Percentiles rank a stretch among this genome's conserved stretches.
Evolutionary conservation across 2,888 invertebrate species (phyloP).

Genomic region (Lasioglossum pauxillum): DNA sequence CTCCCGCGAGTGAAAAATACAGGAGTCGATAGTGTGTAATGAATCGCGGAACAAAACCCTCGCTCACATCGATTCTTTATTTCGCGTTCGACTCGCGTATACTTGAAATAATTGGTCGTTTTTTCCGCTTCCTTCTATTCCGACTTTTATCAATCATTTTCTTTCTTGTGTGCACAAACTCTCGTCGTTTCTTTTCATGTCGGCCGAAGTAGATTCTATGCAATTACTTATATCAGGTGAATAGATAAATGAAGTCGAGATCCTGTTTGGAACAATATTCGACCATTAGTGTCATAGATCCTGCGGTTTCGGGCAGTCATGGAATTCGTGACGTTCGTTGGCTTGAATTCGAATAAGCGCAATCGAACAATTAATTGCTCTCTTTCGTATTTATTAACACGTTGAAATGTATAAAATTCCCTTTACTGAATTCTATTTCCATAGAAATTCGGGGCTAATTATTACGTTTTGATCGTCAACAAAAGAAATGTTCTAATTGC

Average conservation of each 20-base stretch:
- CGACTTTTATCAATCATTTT: constrained; percentile 15
- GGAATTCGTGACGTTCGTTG: not conserved
- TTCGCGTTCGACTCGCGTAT: constrained; percentile 19
- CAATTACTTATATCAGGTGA: not conserved
- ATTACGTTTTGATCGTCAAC: no score
- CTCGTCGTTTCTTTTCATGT: not conserved
- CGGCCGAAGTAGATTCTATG: not conserved
- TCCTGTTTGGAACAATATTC: not conserved
- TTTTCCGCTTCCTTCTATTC: not conserved
- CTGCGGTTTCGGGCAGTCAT: not conserved
- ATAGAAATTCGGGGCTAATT: no score
- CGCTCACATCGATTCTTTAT: not conserved
- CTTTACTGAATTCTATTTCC: no score
- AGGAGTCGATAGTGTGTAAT: constrained; percentile 54
- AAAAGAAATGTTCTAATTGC: no score
- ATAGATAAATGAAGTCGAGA: not conserved
- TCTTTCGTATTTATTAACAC: no score
- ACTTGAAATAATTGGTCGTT: constrained; percentile 32
- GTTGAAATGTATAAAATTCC: no score
- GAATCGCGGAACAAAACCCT: constrained; percentile 50
- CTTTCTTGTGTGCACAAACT: constrained; percentile 4
- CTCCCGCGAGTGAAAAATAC: constrained; percentile 35
- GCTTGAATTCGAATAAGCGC: constrained; percentile 16
- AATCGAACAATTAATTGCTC: not conserved
- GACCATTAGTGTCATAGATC: constrained; percentile 7